Evolutionary conservation across 2,113 vertebrate species (phyloP), one percentile per base, ranked within the genome.

Genomic region (Eublepharis macularius): DNA sequence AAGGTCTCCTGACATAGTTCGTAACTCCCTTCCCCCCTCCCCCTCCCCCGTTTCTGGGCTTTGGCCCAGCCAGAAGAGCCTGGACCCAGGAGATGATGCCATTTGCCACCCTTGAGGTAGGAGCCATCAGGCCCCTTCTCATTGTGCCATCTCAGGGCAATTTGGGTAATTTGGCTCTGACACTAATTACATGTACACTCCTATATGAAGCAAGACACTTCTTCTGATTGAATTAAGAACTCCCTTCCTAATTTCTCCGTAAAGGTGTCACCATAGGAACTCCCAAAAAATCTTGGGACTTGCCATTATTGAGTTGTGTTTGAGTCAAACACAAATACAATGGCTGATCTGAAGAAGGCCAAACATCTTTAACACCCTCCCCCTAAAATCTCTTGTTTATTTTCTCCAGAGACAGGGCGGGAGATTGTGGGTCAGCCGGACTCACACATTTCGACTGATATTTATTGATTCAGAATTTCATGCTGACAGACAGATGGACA

Each of bases 381-480:
- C 60, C 6, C 17, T 5, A 24, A 72, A 70, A 81, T 76, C 87
- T 81, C 1, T 24, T 95, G 95, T 96, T 97, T 96, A 96, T 96
- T 97, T 97, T 96, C 93, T 94, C 94, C 96, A 92, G 87, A 94
- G 91, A 95, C 88, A 86, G 92, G 93, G 88, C 16, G 90, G 87
- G 29, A 66, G 86, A 88, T 92, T 88, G 76, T 76, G 93, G 95
- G 95, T 95, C 96, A 95, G 87, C 81, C 79, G 86, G 86, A 95
- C 90, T 92, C 93, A 90, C 90, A 93, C 92, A 0, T 96, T 95
- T 83, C 94, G 95, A 91, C 94, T 91, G 90, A 81, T 96, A 97
- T 96, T 96, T 96, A 95, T 96, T 97, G 96, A 97, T 87, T 93
- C 94, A 95, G 94, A 96, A 93, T 91, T 82, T 92, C 92, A 90